These are phyloP conservation scores for Pheosia tremula DNA, from an alignment of 2,888 invertebrate genomes.

Conservation along the genomic window DNA sequence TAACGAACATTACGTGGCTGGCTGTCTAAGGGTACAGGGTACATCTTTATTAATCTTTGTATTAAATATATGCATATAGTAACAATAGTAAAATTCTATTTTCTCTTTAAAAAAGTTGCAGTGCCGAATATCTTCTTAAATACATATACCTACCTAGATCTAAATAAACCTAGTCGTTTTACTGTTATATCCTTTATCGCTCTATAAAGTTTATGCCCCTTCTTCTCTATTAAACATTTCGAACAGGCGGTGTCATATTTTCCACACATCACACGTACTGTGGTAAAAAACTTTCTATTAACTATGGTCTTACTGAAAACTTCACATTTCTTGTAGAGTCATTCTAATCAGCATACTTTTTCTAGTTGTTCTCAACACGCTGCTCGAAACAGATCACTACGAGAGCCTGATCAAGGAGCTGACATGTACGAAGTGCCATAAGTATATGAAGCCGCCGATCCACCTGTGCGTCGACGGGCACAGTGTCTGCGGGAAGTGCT, in stretches of 20 bases:
- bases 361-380: constrained; percentile 71
- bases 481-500: constrained; percentile 74
- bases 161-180: too few relatives aligned
- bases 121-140: too few relatives aligned
- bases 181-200: too few relatives aligned
- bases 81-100: too few relatives aligned
- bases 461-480: constrained; percentile 79
- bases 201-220: too few relatives aligned
- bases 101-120: too few relatives aligned
- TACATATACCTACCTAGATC: too few relatives aligned
- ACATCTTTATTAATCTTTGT: constrained; percentile 1
- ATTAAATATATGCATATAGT: neutral
- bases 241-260: too few relatives aligned
- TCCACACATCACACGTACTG: too few relatives aligned
- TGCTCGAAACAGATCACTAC: constrained; percentile 79
- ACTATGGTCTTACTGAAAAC: neutral
- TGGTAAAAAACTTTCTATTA: too few relatives aligned
- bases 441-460: constrained; percentile 80
- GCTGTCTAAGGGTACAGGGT: neutral
- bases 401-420: constrained; percentile 76
- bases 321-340: neutral
- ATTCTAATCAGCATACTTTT: constrained; percentile 18
- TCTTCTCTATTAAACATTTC: too few relatives aligned
- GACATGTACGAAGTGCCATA: constrained; percentile 76
- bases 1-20: constrained; percentile 12